phyloP scores from a whole-genome alignment of 2,113 vertebrate genomes.

The Myanophis thanlyinensis region DNA sequence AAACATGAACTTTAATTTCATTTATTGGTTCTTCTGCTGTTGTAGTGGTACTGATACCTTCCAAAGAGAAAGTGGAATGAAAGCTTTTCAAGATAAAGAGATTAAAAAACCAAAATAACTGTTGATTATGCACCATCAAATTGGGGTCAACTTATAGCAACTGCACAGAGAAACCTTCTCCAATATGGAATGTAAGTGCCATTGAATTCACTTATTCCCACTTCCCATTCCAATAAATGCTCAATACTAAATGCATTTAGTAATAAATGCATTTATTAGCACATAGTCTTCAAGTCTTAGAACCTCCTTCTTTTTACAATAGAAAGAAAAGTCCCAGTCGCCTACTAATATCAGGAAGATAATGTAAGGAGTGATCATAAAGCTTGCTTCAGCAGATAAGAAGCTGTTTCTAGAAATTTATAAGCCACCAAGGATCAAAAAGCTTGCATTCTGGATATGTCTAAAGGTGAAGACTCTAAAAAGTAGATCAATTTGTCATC shows the following conservation, averaged over 20 bases:
- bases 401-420: constrained; percentile 72
- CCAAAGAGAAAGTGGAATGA: not conserved
- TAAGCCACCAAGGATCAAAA: constrained; percentile 69
- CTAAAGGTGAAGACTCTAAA: constrained; percentile 75
- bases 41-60: not conserved
- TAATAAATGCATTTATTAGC: constrained; percentile 70
- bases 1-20: not conserved
- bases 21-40: not conserved
- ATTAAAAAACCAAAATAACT: not conserved
- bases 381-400: constrained; percentile 60
- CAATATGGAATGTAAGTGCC: not conserved
- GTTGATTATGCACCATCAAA: not conserved
- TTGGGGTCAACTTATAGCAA: not conserved
- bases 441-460: constrained; percentile 68
- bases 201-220: not conserved
- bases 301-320: constrained; percentile 63
- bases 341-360: constrained; percentile 49
- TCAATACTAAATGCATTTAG: constrained; percentile 68
- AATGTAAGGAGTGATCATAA: constrained; percentile 69
- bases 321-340: constrained; percentile 54
- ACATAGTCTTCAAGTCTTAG: constrained; percentile 59
- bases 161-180: not conserved
- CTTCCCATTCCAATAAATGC: constrained; percentile 57
- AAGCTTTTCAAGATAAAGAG: not conserved
- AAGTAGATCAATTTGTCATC: constrained; percentile 49